phyloP scores from a whole-genome alignment of 2,797 vertebrate genomes.

The Alauda arvensis region DNA sequence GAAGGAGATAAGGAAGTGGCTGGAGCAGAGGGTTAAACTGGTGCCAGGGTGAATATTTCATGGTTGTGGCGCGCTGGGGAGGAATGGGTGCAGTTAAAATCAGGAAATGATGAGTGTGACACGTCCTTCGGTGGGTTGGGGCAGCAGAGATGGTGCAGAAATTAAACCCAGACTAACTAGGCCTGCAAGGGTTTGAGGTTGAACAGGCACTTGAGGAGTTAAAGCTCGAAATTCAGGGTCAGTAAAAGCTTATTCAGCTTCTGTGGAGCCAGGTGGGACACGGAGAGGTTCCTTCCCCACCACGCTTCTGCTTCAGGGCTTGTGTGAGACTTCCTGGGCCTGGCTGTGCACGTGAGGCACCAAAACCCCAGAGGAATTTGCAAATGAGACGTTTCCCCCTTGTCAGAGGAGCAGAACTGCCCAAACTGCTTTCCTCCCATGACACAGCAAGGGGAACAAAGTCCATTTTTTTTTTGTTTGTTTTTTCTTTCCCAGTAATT shows the following conservation, averaged over 20 bases:
- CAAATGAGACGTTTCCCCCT: neutral
- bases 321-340: neutral
- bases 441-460: neutral
- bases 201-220: neutral
- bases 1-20: neutral
- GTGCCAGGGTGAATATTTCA: neutral
- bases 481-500: neutral
- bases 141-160: neutral
- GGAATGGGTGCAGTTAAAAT: neutral
- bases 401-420: neutral
- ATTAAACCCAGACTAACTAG: neutral
- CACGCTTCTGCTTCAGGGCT: neutral
- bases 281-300: neutral
- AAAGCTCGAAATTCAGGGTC: neutral
- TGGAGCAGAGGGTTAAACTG: neutral
- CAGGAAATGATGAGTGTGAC: neutral
- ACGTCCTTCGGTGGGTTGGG: neutral
- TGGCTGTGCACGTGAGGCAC: neutral
- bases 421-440: accelerated
- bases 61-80: neutral
- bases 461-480: neutral
- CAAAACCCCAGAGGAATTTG: neutral
- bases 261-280: no score
- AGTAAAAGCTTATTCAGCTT: neutral
- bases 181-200: neutral